These are phyloP conservation scores for Leptura quadrifasciata DNA, from an alignment of 2,888 invertebrate species.

Conservation along the genomic window DNA sequence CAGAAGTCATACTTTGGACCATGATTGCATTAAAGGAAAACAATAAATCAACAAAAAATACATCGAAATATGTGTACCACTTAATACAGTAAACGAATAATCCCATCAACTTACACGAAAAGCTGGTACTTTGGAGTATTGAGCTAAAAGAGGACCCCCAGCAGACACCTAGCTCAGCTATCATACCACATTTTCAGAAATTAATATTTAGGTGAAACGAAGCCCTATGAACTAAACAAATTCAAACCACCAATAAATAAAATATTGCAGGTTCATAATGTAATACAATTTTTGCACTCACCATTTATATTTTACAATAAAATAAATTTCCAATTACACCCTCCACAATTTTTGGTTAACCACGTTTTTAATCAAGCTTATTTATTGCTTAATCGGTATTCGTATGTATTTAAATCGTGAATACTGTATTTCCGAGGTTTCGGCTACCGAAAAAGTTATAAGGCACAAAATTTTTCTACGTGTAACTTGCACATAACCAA, in stretches of 20 bases:
- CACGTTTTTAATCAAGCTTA: constrained; percentile 35
- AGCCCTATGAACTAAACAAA: not conserved
- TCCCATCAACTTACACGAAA: not conserved
- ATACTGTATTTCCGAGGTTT: constrained; percentile 36
- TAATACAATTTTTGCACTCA: constrained; percentile 37
- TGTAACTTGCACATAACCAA: constrained; percentile 62
- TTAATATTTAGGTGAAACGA: constrained; percentile 5
- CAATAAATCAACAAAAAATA: not conserved
- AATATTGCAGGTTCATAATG: constrained; percentile 15
- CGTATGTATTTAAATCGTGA: not conserved
- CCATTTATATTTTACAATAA: constrained; percentile 43
- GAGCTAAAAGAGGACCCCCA: constrained; percentile 37
- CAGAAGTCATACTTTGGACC: not conserved
- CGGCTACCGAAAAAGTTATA: constrained; percentile 35
- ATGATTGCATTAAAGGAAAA: not conserved
- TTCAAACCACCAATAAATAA: not conserved
- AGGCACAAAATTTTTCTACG: constrained; percentile 58
- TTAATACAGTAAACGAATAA: not conserved
- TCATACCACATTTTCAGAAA: constrained; percentile 26
- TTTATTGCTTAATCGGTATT: constrained; percentile 20
- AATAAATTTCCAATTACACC: constrained; percentile 32
- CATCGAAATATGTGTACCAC: not conserved
- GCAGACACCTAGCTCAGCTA: constrained; percentile 23
- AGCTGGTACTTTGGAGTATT: not conserved
- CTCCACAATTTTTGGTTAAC: constrained; percentile 47